A percentile compares a stretch with the other conserved stretches of the same genome.
phyloP scores from a whole-genome alignment of 1,140 invertebrate species.

The Danaus melanippus region DNA sequence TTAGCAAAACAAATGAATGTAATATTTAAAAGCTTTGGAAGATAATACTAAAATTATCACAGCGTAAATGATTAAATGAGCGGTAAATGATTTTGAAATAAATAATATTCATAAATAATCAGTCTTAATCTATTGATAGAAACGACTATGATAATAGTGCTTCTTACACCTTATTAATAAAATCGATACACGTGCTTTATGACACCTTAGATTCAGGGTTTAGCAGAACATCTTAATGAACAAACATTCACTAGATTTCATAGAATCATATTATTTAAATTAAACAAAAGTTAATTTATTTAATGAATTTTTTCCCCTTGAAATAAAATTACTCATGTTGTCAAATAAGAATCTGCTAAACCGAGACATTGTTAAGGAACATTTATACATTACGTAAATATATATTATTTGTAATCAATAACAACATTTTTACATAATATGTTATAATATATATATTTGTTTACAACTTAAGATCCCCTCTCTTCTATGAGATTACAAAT shows the following conservation, averaged over 20 bases:
- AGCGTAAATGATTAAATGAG: conserved; percentile 41
- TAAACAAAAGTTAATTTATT: no score
- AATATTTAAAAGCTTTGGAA: no score
- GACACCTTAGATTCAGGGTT: conserved; percentile 34
- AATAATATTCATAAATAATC: conserved; percentile 35
- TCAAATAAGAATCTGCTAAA: conserved; percentile 4
- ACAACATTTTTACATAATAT: conserved; percentile 47
- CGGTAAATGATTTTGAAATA: conserved; percentile 23
- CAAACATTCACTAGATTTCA: no score
- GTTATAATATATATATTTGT: conserved; percentile 23
- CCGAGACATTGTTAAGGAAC: conserved; percentile 45
- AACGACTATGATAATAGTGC: conserved; percentile 48
- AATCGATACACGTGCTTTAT: conserved; percentile 46
- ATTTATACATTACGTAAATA: conserved; percentile 42
- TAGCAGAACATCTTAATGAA: conserved; percentile 26
- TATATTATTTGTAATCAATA: conserved; percentile 45
- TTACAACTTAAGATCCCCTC: conserved; percentile 14
- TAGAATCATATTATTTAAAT: no score
- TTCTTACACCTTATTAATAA: conserved; percentile 38
- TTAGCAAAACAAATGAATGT: no score
- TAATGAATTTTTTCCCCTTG: no score
- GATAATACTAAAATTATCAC: conserved; percentile 27
- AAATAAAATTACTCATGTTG: no score
- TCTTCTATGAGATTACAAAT: conserved; percentile 25
- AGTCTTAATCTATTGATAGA: conserved; percentile 60